Evolutionary conservation across 1,140 invertebrate genomes (phyloP).

Genomic region (Periplaneta americana): DNA sequence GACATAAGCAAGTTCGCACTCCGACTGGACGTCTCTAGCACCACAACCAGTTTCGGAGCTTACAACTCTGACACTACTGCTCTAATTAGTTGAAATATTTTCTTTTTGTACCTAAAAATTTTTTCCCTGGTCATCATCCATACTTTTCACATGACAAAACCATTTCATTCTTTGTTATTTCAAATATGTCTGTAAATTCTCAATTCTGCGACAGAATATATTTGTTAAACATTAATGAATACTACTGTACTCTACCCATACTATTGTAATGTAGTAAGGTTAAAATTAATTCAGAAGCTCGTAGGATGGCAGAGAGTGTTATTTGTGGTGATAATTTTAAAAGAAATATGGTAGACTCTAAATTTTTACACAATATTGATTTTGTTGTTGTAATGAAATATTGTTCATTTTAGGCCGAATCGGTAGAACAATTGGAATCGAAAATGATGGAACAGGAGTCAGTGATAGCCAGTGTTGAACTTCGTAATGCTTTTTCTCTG

Average conservation of each 20-base stretch:
- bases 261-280: too few species aligned
- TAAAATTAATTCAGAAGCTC: too few species aligned
- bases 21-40: too few species aligned
- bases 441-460: conserved; percentile 65
- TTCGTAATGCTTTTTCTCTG: conserved; percentile 61
- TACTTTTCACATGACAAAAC: too few species aligned
- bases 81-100: conserved; percentile 5
- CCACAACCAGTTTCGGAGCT: too few species aligned
- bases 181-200: background rate
- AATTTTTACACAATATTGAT: too few species aligned
- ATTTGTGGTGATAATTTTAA: too few species aligned
- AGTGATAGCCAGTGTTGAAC: conserved; percentile 62
- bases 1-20: too few species aligned
- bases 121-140: background rate
- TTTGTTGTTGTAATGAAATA: background rate
- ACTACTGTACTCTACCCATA: too few species aligned
- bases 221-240: background rate
- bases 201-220: background rate
- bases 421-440: conserved; percentile 60
- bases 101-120: background rate
- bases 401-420: conserved; percentile 44
- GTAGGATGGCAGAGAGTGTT: too few species aligned
- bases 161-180: conserved; percentile 2
- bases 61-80: too few species aligned
- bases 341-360: too few species aligned